A percentile compares a stretch with the other conserved stretches of the same genome.
These are phyloP conservation scores for Mesoclemmys tuberculata DNA, from an alignment of 2,113 vertebrate species.

Conservation along the genomic window DNA sequence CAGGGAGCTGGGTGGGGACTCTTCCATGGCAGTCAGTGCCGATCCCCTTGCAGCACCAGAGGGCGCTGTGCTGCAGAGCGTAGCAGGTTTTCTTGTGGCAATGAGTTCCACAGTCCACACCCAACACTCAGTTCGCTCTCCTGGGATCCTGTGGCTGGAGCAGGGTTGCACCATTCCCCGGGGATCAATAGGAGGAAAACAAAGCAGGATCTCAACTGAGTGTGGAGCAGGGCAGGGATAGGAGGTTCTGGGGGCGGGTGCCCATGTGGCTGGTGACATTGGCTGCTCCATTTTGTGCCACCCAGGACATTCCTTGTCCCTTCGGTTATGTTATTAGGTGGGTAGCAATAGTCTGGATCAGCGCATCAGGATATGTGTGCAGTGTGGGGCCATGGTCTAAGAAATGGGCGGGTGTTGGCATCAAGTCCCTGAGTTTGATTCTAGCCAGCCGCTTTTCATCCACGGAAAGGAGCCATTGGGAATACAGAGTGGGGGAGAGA, in stretches of 20 bases:
- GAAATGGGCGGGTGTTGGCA: not conserved
- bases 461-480: not conserved
- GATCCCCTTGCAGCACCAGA: not conserved
- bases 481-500: not conserved
- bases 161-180: not conserved
- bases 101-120: not conserved
- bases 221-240: not conserved
- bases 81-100: not conserved
- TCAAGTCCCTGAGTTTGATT: not conserved
- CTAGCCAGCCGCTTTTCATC: not conserved
- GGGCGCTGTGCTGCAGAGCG: not conserved
- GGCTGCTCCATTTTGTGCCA: not conserved
- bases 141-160: no score
- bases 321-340: not conserved
- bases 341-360: not conserved
- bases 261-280: not conserved
- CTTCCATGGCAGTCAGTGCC: not conserved
- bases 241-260: not conserved
- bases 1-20: not conserved
- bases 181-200: not conserved
- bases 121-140: not conserved
- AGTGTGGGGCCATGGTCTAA: not conserved
- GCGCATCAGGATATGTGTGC: not conserved
- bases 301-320: not conserved
- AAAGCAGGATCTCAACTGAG: not conserved